Base-by-base conservation (phyloP, 2,113 vertebrate species). In the Trinectes maculatus region DNA sequence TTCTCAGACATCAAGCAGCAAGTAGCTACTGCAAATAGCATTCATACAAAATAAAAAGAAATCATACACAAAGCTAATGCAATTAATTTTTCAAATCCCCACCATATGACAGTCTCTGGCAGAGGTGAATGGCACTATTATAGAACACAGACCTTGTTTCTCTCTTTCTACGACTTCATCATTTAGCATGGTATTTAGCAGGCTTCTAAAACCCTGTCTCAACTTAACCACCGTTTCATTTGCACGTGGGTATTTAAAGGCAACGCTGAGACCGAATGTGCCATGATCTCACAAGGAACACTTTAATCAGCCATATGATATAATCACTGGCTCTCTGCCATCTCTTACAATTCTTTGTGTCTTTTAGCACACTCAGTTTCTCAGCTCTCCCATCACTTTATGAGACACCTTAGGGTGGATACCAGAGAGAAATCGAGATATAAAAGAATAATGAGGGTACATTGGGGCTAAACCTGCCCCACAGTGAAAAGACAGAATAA, bases 391-490 rank as follows among this genome's bases (percentile, higher is more conserved):
- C 34, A 39, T 79, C 65, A 43, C 57, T 60, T 77, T 78, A 80
- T 81, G 68, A 82, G 56, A 68, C 55, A 71, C 71, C 58, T 72
- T 39, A 43, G 37, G 65, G 72, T 74, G 71, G 69, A 61, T 68
- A 76, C 59, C 34, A 55, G 57, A 55, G 55, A 81, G 54, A 80
- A 73, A 71, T 71, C 55, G 28, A 58, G 59, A 82, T 40, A 64
- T 76, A 42, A 85, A 82, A 78, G 64, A 84, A 77, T 72, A 52
- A 79, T 58, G 62, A 63, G 56, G 70, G 59, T 74, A 79, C 62
- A 76, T 40, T 55, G 55, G 36, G 68, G 56, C 71, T 46, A 71
- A 55, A 69, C 43, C 36, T 53, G 39, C 12, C 21, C 33, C 16
- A 39, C 29, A 52, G 51, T 46, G 26, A 57, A 61, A 54, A 47